Base-by-base conservation (phyloP, 2,113 vertebrate genomes). In the Falcunculus frontatus region DNA sequence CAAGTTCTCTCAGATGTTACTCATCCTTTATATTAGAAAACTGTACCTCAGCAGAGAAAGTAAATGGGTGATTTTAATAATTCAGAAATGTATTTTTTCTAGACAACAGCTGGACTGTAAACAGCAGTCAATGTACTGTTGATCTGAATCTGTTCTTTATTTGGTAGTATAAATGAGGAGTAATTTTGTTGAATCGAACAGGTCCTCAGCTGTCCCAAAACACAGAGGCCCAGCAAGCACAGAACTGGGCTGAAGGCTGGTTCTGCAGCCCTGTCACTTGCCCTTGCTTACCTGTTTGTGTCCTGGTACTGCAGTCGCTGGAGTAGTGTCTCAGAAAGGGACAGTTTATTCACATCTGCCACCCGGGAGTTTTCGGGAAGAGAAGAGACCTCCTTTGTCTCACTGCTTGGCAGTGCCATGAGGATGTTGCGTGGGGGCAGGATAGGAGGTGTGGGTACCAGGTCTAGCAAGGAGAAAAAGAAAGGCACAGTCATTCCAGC, bases 401-500 rank as follows among this genome's bases (percentile, higher is more conserved):
- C 99, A 1, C 59, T 97, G 70, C 77, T 52, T 0, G 90, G 93
- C 3, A 89, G 5, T 18, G 94, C 47, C n/a, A 89, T 16, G 13
- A 95, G 26, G 93, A 99, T 96, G 96, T 98, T 99, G 75, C 99
- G 98, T 8, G 99, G 99, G 21, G 99, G 99, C 73, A 99, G 97
- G 96, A 99, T 97, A 2, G 99, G 99, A 7, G 99, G 99, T 4
- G 96, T 96, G 67, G 84, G 91, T 37, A 95, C 69, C 65, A 90
- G 79, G 56, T 99, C 99, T 99, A 92, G 69, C n/a, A 75, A 88
- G 84, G 62, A 94, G 53, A 57, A 91, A 97, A 53, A 14, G 50
- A 95, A 62, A 93, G 87, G 39, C 46, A 52, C 41, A 13, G 37
- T 83, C 30, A 55, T 16, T 44, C 33, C 52, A 84, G 46, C 55